A percentile compares a stretch with the other conserved stretches of the same genome.
phyloP scores from a whole-genome alignment of 2,113 vertebrate species.

The Pao palembangensis region DNA sequence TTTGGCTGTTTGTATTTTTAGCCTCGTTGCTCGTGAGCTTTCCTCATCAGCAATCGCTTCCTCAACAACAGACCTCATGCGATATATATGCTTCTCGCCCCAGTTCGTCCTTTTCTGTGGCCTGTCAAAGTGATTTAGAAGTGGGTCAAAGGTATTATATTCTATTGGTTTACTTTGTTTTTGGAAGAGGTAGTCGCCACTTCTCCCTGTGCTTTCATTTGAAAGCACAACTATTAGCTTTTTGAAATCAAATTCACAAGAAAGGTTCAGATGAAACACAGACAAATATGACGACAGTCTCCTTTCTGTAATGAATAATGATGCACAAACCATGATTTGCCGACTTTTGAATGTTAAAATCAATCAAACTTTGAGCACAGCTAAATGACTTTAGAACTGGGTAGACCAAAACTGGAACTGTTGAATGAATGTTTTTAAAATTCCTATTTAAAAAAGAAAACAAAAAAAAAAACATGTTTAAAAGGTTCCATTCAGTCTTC shows the following conservation, averaged over 20 bases:
- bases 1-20: constrained; percentile 62
- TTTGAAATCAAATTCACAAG: constrained; percentile 11
- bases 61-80: constrained; percentile 49
- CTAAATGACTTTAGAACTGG: too few relatives aligned
- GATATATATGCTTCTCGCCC: constrained; percentile 36
- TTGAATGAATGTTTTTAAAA: too few relatives aligned
- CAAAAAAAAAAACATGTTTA: too few relatives aligned
- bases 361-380: too few relatives aligned
- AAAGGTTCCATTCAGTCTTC: not conserved
- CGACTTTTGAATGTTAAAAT: too few relatives aligned
- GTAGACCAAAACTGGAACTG: too few relatives aligned
- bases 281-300: too few relatives aligned
- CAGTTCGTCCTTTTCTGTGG: constrained; percentile 23
- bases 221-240: constrained; percentile 29
- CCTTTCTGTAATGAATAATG: too few relatives aligned
- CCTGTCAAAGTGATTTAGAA: constrained; percentile 39
- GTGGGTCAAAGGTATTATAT: constrained; percentile 66
- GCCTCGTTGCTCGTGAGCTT: constrained; percentile 37
- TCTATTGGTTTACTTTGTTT: constrained; percentile 67
- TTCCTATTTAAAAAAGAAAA: too few relatives aligned
- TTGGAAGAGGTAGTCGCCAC: constrained; percentile 59
- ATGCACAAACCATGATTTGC: too few relatives aligned
- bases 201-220: constrained; percentile 48
- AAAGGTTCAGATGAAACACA: too few relatives aligned
- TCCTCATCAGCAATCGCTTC: constrained; percentile 60